Evolutionary conservation across 2,888 invertebrate species (phyloP).

Genomic region (Pimpla rufipes): DNA sequence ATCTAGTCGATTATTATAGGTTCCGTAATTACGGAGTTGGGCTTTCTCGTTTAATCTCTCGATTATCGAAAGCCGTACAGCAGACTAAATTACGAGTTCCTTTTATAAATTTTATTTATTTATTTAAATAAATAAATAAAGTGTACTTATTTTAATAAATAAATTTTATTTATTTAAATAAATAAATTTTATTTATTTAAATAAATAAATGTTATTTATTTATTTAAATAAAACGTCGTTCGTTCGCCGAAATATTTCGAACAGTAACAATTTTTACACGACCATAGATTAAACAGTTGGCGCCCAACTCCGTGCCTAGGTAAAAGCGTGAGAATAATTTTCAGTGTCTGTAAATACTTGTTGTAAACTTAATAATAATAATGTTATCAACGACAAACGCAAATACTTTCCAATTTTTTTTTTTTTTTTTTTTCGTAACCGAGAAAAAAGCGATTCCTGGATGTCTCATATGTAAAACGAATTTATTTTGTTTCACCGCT

Average conservation of each 20-base stretch:
- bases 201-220: no score
- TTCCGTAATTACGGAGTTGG: constrained; percentile 13
- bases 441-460: constrained; percentile 22
- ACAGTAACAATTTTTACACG: neutral
- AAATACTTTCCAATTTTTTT: neutral
- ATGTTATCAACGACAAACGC: neutral
- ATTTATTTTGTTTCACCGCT: constrained; percentile 66
- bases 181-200: no score
- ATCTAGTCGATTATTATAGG: constrained; percentile 17
- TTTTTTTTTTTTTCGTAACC: constrained; percentile 23
- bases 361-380: constrained; percentile 17
- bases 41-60: neutral
- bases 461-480: constrained; percentile 76
- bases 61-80: neutral
- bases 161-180: no score
- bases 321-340: neutral
- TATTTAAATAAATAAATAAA: neutral
- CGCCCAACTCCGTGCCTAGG: neutral
- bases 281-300: constrained; percentile 1
- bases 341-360: constrained; percentile 15
- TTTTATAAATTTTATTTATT: neutral
- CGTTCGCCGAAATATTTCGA: no score
- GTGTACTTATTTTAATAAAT: no score
- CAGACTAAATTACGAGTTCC: neutral
- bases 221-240: no score